These are phyloP conservation scores for Synanthedon myopaeformis DNA, from an alignment of 2,888 invertebrate genomes.

Conservation along the genomic window DNA sequence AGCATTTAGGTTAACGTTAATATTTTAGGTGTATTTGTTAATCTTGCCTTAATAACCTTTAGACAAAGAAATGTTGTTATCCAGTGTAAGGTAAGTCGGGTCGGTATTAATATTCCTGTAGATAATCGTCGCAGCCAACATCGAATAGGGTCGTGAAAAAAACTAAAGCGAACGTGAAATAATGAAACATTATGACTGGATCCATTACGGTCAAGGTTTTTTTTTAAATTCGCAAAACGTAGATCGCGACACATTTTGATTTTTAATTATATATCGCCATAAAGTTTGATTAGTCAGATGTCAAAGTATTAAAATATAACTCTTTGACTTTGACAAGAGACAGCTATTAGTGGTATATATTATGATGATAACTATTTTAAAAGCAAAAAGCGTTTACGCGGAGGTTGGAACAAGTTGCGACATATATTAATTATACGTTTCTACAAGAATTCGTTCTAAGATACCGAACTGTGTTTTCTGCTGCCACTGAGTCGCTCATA, in stretches of 20 bases:
- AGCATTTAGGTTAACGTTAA: too few relatives aligned
- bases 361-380: slow-evolving; percentile 18
- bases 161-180: slow-evolving; percentile 21
- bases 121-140: neutral
- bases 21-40: too few relatives aligned
- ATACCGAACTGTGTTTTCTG: slow-evolving; percentile 4
- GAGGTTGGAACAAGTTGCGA: slow-evolving; percentile 13
- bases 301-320: neutral
- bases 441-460: slow-evolving; percentile 33
- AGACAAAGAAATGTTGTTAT: too few relatives aligned
- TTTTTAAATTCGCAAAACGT: too few relatives aligned
- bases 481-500: slow-evolving; percentile 15
- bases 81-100: too few relatives aligned
- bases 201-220: slow-evolving; percentile 17
- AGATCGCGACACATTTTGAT: too few relatives aligned
- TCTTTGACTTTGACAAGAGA: slow-evolving; percentile 17
- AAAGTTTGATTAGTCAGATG: too few relatives aligned
- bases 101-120: too few relatives aligned
- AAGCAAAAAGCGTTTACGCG: slow-evolving; percentile 12
- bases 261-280: too few relatives aligned
- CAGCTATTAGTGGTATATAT: slow-evolving; percentile 24
- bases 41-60: too few relatives aligned
- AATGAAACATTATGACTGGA: slow-evolving; percentile 23
- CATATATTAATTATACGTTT: slow-evolving; percentile 1
- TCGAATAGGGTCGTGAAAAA: slow-evolving; percentile 12